These are phyloP conservation scores for Dendropsophus ebraccatus DNA, from an alignment of 2,113 vertebrate species.

Conservation along the genomic window DNA sequence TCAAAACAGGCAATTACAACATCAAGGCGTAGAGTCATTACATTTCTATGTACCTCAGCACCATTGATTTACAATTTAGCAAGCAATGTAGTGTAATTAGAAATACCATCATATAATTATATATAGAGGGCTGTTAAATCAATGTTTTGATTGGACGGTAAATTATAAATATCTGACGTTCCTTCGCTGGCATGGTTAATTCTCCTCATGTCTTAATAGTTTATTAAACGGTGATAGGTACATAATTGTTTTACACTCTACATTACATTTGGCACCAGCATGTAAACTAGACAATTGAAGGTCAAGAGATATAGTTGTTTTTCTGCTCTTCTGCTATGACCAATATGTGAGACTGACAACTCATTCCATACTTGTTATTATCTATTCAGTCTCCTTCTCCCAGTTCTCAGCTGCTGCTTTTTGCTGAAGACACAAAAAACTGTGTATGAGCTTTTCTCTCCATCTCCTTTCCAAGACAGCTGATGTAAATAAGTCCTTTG, in stretches of 20 bases:
- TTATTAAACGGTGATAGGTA: background rate
- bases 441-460: too few species aligned
- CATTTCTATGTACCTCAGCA: background rate
- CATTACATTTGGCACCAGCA: background rate
- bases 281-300: background rate
- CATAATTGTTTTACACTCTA: background rate
- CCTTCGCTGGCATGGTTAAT: background rate
- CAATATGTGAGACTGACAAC: too few species aligned
- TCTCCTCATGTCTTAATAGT: background rate
- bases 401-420: too few species aligned
- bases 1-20: constrained; percentile 36
- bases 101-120: constrained; percentile 11
- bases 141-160: background rate
- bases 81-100: background rate
- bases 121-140: background rate
- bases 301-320: too few species aligned
- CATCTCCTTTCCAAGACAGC: too few species aligned
- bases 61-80: constrained; percentile 17
- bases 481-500: too few species aligned
- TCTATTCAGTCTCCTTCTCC: too few species aligned
- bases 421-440: too few species aligned
- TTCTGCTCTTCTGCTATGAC: too few species aligned
- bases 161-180: background rate
- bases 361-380: too few species aligned
- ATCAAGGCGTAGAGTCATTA: constrained; percentile 13